A percentile compares a stretch with the other conserved stretches of the same genome.
Conservation (phyloP, 92 coral and sea anemone species). For the Umimayanthus kanabou region DNA sequence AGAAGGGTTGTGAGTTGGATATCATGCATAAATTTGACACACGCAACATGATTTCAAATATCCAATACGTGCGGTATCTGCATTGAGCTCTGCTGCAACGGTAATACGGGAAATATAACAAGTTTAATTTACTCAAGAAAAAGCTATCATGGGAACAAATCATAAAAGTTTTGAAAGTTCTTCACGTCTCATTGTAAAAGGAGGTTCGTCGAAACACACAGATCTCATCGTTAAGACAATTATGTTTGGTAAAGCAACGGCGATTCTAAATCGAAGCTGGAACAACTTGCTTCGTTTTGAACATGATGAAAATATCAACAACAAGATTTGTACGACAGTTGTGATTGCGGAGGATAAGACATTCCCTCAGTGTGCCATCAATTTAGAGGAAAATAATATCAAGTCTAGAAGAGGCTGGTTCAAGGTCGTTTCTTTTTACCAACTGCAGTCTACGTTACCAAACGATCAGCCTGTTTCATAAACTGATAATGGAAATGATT, state of each 20-base stretch:
- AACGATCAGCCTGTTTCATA: background rate
- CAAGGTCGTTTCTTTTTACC: constrained; percentile 17
- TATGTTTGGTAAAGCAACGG: constrained; percentile 1
- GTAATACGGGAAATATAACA: background rate
- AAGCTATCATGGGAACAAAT: background rate
- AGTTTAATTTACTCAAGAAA: background rate
- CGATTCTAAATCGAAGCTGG: background rate
- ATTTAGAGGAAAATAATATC: background rate
- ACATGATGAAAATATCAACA: background rate
- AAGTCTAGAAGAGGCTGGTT: background rate
- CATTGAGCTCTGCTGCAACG: background rate
- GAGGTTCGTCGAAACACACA: background rate
- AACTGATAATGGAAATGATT: too few relatives aligned
- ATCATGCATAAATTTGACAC: background rate
- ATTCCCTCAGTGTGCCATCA: too few relatives aligned
- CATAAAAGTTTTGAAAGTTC: background rate
- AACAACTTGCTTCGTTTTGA: constrained; percentile 11
- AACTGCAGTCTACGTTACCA: background rate
- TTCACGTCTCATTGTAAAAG: background rate
- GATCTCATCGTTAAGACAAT: constrained; percentile 11
- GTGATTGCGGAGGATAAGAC: constrained; percentile 16
- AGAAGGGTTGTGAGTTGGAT: background rate
- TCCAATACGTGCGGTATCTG: too few relatives aligned
- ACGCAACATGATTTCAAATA: background rate
- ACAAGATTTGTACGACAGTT: constrained; percentile 12